A percentile compares a stretch with the other conserved stretches of the same genome.
These are phyloP conservation scores for Mamestra brassicae DNA, from an alignment of 2,888 invertebrate species.

Conservation along the genomic window DNA sequence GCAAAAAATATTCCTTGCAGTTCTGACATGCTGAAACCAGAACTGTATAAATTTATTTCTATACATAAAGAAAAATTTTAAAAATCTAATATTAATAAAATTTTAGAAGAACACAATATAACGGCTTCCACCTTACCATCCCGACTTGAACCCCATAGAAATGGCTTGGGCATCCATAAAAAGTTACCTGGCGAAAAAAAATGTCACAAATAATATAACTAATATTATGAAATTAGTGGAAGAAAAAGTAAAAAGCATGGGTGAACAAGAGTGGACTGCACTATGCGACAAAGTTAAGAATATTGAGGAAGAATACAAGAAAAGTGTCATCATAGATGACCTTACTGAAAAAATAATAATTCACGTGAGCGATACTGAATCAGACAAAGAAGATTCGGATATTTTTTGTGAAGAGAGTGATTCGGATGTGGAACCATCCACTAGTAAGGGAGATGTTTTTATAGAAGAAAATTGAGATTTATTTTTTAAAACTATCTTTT, in stretches of 20 bases:
- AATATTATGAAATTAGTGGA: neutral
- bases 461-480: neutral
- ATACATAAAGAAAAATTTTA: neutral
- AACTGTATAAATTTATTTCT: neutral
- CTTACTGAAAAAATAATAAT: conserved; percentile 19
- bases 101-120: conserved; percentile 2
- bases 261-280: conserved; percentile 3
- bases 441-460: conserved; percentile 4
- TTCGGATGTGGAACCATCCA: conserved; percentile 15
- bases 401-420: conserved; percentile 12
- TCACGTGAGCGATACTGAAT: conserved; percentile 21
- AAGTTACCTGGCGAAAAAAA: conserved; percentile 14
- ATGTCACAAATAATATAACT: conserved; percentile 10
- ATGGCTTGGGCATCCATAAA: conserved; percentile 44
- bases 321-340: conserved; percentile 5
- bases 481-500: too few relatives aligned
- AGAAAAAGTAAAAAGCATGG: conserved; percentile 1
- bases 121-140: conserved; percentile 4
- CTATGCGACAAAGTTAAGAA: conserved; percentile 1
- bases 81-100: neutral
- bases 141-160: conserved; percentile 5
- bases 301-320: conserved; percentile 12
- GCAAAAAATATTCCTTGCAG: conserved; percentile 12
- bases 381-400: conserved; percentile 9
- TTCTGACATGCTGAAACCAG: conserved; percentile 7